phyloP scores from a whole-genome alignment of 2,888 invertebrate genomes.

The Sarcophaga variegata region DNA sequence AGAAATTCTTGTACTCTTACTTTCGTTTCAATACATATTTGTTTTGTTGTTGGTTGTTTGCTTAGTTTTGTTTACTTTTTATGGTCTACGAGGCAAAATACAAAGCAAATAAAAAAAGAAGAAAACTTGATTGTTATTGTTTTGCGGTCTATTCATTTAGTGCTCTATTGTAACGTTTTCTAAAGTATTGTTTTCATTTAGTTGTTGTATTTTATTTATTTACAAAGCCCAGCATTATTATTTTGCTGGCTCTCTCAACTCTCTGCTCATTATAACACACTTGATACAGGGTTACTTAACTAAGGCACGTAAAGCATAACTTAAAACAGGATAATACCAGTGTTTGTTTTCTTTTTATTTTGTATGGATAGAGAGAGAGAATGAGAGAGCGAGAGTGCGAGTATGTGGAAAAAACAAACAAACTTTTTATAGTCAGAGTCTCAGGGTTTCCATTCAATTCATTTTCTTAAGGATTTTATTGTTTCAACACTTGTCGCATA shows the following conservation, averaged over 20 bases:
- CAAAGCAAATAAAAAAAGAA: not conserved
- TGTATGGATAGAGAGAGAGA: not conserved
- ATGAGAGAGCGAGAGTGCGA: not conserved
- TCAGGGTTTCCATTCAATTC: not conserved
- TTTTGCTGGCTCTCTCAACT: not conserved
- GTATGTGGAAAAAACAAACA: not conserved
- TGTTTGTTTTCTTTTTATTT: not conserved
- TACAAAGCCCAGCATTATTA: slow-evolving; percentile 1
- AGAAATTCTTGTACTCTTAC: slow-evolving; percentile 19
- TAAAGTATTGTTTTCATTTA: not conserved
- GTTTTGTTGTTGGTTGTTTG: slow-evolving; percentile 9
- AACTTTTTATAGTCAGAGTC: not conserved
- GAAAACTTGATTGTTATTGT: slow-evolving; percentile 42
- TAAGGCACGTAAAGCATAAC: slow-evolving; percentile 6
- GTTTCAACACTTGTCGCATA: slow-evolving; percentile 50
- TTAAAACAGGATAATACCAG: slow-evolving; percentile 6
- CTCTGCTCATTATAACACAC: not conserved
- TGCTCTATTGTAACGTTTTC: not conserved
- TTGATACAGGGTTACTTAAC: not conserved
- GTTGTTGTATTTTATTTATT: slow-evolving; percentile 7
- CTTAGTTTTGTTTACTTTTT: slow-evolving; percentile 21
- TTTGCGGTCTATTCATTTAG: slow-evolving; percentile 49
- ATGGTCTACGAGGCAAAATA: not conserved
- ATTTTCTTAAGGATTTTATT: slow-evolving; percentile 26
- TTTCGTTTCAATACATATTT: not conserved